These are phyloP conservation scores for Cerastis rubricosa DNA, from an alignment of 2,888 invertebrate species.

Conservation along the genomic window DNA sequence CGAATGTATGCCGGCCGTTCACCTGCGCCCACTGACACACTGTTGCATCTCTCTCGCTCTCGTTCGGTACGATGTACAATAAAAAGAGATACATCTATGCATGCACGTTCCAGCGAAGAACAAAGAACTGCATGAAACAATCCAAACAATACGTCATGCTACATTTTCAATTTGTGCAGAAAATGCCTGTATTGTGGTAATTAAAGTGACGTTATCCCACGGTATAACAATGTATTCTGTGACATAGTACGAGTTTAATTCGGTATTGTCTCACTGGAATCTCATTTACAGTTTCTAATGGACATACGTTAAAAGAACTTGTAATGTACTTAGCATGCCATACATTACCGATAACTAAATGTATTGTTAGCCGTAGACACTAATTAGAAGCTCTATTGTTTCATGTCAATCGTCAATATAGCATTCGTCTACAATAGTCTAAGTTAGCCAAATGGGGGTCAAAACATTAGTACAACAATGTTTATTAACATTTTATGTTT, in stretches of 20 bases:
- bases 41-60: constrained; percentile 78
- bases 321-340: constrained; percentile 45
- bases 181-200: constrained; percentile 78
- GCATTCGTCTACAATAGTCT: constrained; percentile 22
- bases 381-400: constrained; percentile 56
- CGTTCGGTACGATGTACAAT: constrained; percentile 56
- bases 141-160: constrained; percentile 78
- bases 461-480: constrained; percentile 41
- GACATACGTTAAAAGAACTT: constrained; percentile 54
- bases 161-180: constrained; percentile 81
- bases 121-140: constrained; percentile 76
- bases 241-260: constrained; percentile 64
- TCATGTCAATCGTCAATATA: constrained; percentile 30
- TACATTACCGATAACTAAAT: constrained; percentile 48
- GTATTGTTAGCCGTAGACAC: constrained; percentile 34
- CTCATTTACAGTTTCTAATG: constrained; percentile 60
- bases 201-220: constrained; percentile 75
- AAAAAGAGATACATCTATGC: constrained; percentile 69
- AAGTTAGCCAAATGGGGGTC: neutral
- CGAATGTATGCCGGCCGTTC: constrained; percentile 89
- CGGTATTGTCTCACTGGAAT: constrained; percentile 63
- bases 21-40: constrained; percentile 88
- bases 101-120: constrained; percentile 65
- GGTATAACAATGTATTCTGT: constrained; percentile 66
- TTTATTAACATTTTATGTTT: constrained; percentile 39